Evolutionary conservation across 1,140 invertebrate species (phyloP).

Genomic region (Calephelis nemesis): DNA sequence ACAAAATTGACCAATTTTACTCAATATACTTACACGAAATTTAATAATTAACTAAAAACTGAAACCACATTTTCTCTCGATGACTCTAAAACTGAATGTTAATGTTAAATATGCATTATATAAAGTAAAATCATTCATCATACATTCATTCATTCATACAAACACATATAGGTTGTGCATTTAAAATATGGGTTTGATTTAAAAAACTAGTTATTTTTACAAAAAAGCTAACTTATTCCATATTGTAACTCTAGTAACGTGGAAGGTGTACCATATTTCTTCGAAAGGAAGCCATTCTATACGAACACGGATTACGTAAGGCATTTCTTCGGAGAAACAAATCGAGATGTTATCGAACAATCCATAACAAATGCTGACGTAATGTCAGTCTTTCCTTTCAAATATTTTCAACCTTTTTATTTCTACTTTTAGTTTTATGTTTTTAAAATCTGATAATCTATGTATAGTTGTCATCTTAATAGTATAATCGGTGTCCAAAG

Average conservation of each 20-base stretch:
- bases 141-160: too few relatives aligned
- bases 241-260: background rate
- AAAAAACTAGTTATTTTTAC: background rate
- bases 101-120: too few relatives aligned
- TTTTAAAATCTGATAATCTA: too few relatives aligned
- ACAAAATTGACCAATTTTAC: too few relatives aligned
- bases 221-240: background rate
- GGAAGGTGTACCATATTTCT: background rate
- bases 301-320: background rate
- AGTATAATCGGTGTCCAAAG: too few relatives aligned
- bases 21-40: too few relatives aligned
- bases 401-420: background rate
- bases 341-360: slow-evolving; percentile 10
- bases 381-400: background rate
- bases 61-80: too few relatives aligned
- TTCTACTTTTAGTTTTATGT: background rate
- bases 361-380: slow-evolving; percentile 8
- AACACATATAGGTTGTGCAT: too few relatives aligned
- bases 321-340: slow-evolving; percentile 6
- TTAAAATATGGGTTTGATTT: background rate
- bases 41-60: too few relatives aligned
- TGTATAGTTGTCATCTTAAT: too few relatives aligned
- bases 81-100: too few relatives aligned
- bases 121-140: too few relatives aligned
- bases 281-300: slow-evolving; percentile 3